Conservation (phyloP, 2,113 vertebrate genomes). For the Psettodes erumei region DNA sequence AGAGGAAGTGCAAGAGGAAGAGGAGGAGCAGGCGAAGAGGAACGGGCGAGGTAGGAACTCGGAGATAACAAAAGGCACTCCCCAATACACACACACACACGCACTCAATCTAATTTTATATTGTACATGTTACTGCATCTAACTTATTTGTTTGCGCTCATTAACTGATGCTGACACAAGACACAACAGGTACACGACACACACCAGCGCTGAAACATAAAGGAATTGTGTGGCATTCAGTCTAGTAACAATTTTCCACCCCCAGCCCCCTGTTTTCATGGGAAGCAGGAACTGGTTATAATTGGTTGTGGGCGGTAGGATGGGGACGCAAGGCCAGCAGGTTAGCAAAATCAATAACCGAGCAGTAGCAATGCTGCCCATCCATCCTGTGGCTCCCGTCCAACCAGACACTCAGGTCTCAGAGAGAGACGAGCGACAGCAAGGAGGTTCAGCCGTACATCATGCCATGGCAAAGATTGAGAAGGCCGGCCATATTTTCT, state of each 20-base stretch:
- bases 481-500: slow-evolving; percentile 27
- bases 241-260: slow-evolving; percentile 11
- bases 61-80: not conserved
- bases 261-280: slow-evolving; percentile 14
- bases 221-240: slow-evolving; percentile 7
- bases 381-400: slow-evolving; percentile 70
- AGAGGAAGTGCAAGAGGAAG: slow-evolving; percentile 38
- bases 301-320: slow-evolving; percentile 68
- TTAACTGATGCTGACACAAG: slow-evolving; percentile 29
- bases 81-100: not conserved
- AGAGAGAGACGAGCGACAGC: slow-evolving; percentile 61
- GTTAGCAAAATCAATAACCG: slow-evolving; percentile 68
- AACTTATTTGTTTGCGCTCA: slow-evolving; percentile 29
- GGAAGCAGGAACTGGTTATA: slow-evolving; percentile 57
- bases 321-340: slow-evolving; percentile 58
- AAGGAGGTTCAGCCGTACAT: slow-evolving; percentile 64
- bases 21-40: slow-evolving; percentile 54
- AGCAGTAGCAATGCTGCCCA: slow-evolving; percentile 59
- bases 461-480: slow-evolving; percentile 46
- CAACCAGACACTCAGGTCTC: slow-evolving; percentile 60
- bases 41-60: slow-evolving; percentile 70
- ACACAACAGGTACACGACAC: slow-evolving; percentile 38
- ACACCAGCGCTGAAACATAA: not conserved
- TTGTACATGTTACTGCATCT: not conserved
- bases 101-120: not conserved